Evolutionary conservation across 92 coral and sea anemone genomes (phyloP).

Genomic region (Metridium senile): DNA sequence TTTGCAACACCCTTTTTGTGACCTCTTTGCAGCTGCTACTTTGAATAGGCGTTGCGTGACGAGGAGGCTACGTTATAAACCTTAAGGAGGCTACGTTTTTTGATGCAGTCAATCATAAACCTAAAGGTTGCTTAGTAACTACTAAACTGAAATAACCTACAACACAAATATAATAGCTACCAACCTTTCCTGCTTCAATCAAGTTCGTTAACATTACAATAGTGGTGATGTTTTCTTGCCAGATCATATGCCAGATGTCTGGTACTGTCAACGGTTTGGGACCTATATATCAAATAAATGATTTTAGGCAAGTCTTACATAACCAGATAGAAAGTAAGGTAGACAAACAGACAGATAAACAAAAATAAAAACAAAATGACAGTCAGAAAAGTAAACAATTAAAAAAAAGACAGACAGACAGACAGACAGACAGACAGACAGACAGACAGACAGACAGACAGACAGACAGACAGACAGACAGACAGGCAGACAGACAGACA

Average conservation of each 20-base stretch:
- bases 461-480: too few relatives aligned
- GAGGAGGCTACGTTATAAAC: too few relatives aligned
- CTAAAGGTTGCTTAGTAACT: too few relatives aligned
- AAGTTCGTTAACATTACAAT: constrained; percentile 91
- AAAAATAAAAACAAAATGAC: not conserved
- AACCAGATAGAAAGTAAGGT: not conserved
- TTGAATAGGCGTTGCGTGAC: too few relatives aligned
- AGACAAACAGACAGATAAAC: not conserved
- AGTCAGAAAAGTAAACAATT: not conserved
- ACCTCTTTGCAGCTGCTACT: too few relatives aligned
- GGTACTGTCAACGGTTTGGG: constrained; percentile 52
- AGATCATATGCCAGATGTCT: constrained; percentile 94
- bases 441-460: not conserved
- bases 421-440: not conserved
- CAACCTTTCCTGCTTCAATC: constrained; percentile 75
- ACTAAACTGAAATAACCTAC: too few relatives aligned
- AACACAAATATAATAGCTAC: constrained; percentile 4
- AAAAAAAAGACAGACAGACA: not conserved
- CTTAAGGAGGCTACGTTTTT: too few relatives aligned
- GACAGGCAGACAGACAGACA: too few relatives aligned
- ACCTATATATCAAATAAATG: constrained; percentile 38
- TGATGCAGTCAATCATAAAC: too few relatives aligned
- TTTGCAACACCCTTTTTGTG: too few relatives aligned
- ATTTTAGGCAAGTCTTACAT: too few relatives aligned
- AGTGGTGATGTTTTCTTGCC: constrained; percentile 70